These are phyloP conservation scores for Spongilla lacustris DNA, from an alignment of 37 sponge, comb jelly and placozoan genomes.

Conservation along the genomic window DNA sequence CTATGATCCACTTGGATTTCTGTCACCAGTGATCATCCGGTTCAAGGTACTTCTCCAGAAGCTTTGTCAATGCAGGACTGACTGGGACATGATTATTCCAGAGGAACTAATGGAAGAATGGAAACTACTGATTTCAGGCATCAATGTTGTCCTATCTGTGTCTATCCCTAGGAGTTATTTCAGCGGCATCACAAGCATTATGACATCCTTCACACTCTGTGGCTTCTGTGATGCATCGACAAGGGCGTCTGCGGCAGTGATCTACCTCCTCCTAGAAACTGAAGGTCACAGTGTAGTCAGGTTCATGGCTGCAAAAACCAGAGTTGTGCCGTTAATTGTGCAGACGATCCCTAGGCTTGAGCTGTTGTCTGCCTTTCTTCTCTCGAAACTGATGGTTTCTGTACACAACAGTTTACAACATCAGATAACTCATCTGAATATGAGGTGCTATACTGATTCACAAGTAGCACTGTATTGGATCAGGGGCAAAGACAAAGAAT, in stretches of 20 bases:
- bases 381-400: not conserved
- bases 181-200: not conserved
- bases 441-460: not conserved
- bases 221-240: constrained; percentile 49
- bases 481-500: constrained; percentile 18
- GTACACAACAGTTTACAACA: not conserved
- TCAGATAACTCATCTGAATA: not conserved
- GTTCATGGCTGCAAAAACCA: constrained; percentile 14
- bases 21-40: not conserved
- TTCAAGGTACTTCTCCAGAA: constrained; percentile 25
- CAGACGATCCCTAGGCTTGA: constrained; percentile 39
- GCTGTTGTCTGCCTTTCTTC: constrained; percentile 34
- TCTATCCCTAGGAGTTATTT: constrained; percentile 20
- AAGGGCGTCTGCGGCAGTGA: constrained; percentile 18
- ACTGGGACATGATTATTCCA: not conserved
- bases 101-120: constrained; percentile 7
- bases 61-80: not conserved
- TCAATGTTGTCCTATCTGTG: not conserved
- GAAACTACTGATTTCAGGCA: not conserved
- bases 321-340: constrained; percentile 18
- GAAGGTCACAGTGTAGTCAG: not conserved
- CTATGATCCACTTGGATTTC: constrained; percentile 10
- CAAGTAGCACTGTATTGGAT: not conserved
- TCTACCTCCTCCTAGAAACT: constrained; percentile 2
- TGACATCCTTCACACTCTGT: not conserved